Conservation (phyloP, 2,113 vertebrate genomes). For the Seriola quinqueradiata region DNA sequence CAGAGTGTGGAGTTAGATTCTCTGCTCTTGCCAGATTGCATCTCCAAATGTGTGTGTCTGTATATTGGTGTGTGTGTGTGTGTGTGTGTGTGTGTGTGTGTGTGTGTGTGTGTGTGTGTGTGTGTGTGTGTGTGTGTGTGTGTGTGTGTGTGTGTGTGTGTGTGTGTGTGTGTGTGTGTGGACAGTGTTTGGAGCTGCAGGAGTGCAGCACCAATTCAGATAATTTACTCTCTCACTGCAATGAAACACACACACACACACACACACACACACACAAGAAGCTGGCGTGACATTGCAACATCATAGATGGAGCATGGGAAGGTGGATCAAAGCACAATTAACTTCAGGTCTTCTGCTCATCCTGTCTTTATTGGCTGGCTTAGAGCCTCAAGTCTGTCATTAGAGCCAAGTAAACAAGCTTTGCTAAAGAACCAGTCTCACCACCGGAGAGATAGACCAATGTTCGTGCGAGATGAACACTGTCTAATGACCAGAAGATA, state of each 20-base stretch:
- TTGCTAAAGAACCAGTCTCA: slow-evolving; percentile 30
- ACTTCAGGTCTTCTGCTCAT: slow-evolving; percentile 35
- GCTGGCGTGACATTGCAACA: slow-evolving; percentile 12
- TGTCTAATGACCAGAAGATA: slow-evolving; percentile 63
- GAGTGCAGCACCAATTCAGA: slow-evolving; percentile 22
- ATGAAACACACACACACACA: not conserved
- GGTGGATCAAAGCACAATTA: slow-evolving; percentile 63
- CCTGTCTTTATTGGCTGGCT: slow-evolving; percentile 50
- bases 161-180: not conserved
- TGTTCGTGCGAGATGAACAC: slow-evolving; percentile 29
- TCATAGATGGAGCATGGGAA: slow-evolving; percentile 26
- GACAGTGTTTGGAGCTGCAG: slow-evolving; percentile 2
- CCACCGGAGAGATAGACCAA: slow-evolving; percentile 13
- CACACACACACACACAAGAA: not conserved
- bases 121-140: not conserved
- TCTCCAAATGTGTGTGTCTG: slow-evolving; percentile 27
- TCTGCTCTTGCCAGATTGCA: slow-evolving; percentile 19
- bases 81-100: not conserved
- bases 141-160: not conserved
- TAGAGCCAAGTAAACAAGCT: slow-evolving; percentile 50
- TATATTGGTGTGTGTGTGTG: not conserved
- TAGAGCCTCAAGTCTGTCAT: slow-evolving; percentile 54
- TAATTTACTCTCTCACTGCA: slow-evolving; percentile 13
- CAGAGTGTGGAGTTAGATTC: slow-evolving; percentile 51
- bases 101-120: not conserved